Base-by-base conservation (phyloP, 2,113 vertebrate genomes). In the Melanerpes aurifrons region DNA sequence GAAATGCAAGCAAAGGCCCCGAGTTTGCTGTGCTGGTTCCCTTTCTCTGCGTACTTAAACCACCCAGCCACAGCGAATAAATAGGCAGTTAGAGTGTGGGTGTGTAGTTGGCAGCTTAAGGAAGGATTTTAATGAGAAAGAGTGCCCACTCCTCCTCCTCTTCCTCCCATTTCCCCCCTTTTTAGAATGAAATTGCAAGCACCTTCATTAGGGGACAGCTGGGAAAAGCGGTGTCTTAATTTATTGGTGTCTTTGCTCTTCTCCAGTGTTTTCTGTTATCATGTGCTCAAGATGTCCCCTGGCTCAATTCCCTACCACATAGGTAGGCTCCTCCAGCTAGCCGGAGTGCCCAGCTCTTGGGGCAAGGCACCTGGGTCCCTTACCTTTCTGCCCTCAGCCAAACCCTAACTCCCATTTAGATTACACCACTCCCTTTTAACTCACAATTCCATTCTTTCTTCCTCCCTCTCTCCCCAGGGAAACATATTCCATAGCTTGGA, bases 61-160 rank as follows among this genome's bases (percentile, higher is more conserved):
- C 68, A 80, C 24, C 21, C 68, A 87, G 47, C n/a, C 17, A 12
- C 0, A 6, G 32, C 56, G 72, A 80, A 86, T 83, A 73, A 90
- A 90, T 43, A 88, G 73, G 73, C 74, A 61, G 19, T 77, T 68
- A 72, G 58, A 88, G 68, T 2, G 64, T 92, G 86, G 53, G 47
- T 47, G 50, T 76, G 37, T 22, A 85, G 63, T 3, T 94, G 78
- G 83, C 91, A 87, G 78, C 32, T 40, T 78, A 73, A 90, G 81
- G 63, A 90, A 87, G 56, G 78, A 92, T 94, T 96, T 95, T 85
- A 80, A 85, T 89, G 74, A 93, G 80, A 83, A 71, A 69, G 31
- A 63, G 17, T 68, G 17, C 59, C 43, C 19, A 82, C 59, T 93
- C 56, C 37, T 85, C 67, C 35, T 68, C 63, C 40, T 90, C 54